Conservation (phyloP, 1,140 invertebrate genomes). For the Ceratosolen fusciceps region DNA sequence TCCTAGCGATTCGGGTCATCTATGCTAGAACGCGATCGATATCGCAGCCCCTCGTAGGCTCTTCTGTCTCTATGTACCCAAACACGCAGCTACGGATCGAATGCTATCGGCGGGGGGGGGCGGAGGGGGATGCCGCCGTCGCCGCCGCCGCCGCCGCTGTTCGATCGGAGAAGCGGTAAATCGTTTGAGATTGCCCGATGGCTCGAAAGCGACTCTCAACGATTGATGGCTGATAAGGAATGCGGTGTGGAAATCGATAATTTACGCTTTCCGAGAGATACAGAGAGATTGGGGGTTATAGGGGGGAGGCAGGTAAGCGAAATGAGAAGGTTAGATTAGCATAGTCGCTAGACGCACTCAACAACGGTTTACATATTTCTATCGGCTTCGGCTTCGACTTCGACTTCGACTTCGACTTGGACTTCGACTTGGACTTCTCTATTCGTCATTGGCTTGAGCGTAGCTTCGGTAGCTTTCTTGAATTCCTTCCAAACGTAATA, state of each 20-base stretch:
- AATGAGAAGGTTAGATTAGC: not conserved
- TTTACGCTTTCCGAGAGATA: not conserved
- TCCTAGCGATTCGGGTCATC: constrained; percentile 24
- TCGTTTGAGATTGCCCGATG: constrained; percentile 33
- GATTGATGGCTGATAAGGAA: constrained; percentile 9
- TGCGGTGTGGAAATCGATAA: constrained; percentile 14
- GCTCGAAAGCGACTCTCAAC: not conserved
- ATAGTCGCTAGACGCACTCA: not conserved
- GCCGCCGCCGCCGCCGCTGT: too few relatives aligned
- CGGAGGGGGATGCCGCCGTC: not conserved
- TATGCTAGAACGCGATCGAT: constrained; percentile 24
- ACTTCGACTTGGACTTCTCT: too few relatives aligned
- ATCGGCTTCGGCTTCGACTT: not conserved
- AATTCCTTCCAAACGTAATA: too few relatives aligned
- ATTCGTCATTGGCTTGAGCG: too few relatives aligned
- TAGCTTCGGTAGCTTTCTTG: too few relatives aligned
- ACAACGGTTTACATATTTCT: not conserved
- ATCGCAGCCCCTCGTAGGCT: not conserved
- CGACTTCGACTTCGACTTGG: too few relatives aligned
- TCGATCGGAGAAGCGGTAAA: constrained; percentile 24
- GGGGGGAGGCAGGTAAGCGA: not conserved
- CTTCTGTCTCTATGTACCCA: too few relatives aligned
- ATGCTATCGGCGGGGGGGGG: not conserved
- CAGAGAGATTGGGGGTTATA: not conserved
- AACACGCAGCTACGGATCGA: too few relatives aligned